Percentiles rank a stretch among this genome's conserved stretches.
These are phyloP conservation scores for Flexamia atlantica DNA, from an alignment of 2,888 invertebrate species.

Conservation along the genomic window DNA sequence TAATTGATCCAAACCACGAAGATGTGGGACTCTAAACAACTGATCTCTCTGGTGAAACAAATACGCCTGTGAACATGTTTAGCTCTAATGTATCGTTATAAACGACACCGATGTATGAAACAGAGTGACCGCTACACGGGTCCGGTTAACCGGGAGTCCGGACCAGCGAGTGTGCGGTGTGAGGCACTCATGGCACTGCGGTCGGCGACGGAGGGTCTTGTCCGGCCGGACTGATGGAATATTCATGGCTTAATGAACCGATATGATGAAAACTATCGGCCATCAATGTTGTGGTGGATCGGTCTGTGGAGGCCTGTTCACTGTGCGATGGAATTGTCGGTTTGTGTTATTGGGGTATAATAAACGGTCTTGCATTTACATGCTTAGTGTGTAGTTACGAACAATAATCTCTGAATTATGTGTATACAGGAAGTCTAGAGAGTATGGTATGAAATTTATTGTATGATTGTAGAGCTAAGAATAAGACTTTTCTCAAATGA, in stretches of 20 bases:
- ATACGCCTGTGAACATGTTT: background rate
- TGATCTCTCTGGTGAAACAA: too few species aligned
- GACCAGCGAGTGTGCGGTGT: background rate
- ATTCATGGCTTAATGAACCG: constrained; percentile 10
- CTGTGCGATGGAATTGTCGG: background rate
- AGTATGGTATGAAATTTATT: too few species aligned
- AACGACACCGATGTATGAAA: constrained; percentile 18
- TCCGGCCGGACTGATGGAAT: constrained; percentile 20
- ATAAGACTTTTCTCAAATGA: too few species aligned
- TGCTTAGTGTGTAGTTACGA: too few species aligned
- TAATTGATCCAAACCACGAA: background rate
- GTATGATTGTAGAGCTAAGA: too few species aligned
- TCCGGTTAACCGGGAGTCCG: constrained; percentile 22
- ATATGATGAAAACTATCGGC: constrained; percentile 13
- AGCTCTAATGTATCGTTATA: background rate
- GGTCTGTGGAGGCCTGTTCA: background rate
- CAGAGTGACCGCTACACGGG: constrained; percentile 29
- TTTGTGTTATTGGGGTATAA: too few species aligned
- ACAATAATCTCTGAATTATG: too few species aligned
- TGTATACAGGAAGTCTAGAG: too few species aligned
- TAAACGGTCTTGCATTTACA: too few species aligned
- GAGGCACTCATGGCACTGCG: too few species aligned
- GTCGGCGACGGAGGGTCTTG: constrained; percentile 18
- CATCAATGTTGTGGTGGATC: background rate
- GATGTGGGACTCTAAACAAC: too few species aligned